Percentiles rank a stretch among this genome's conserved stretches.
Evolutionary conservation across 2,113 vertebrate species (phyloP).

Genomic region (Todiramphus saurophagus): DNA sequence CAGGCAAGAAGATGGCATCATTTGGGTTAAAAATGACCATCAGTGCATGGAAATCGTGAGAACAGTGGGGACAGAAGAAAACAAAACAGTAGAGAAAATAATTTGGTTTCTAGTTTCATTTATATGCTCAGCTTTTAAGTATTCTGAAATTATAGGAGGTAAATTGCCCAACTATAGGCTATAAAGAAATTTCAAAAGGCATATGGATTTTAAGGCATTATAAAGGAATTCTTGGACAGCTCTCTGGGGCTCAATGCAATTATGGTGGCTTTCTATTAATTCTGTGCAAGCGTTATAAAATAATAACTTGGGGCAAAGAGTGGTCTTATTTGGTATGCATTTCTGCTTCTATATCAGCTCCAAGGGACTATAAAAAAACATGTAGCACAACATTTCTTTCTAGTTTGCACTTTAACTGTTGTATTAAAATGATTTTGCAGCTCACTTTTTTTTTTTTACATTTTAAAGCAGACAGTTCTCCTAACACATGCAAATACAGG

Average conservation of each 20-base stretch:
- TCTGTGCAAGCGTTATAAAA: constrained; percentile 21
- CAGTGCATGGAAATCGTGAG: background rate
- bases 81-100: background rate
- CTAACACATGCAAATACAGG: background rate
- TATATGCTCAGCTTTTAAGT: background rate
- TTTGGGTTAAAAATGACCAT: background rate
- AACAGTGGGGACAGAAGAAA: background rate
- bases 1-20: background rate
- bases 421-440: background rate
- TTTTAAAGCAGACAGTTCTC: background rate
- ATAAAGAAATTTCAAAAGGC: constrained; percentile 2
- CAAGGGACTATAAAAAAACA: background rate
- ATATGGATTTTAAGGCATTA: constrained; percentile 15
- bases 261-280: constrained; percentile 40
- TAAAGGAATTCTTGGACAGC: constrained; percentile 40
- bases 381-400: background rate
- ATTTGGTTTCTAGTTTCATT: background rate
- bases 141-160: background rate
- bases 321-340: background rate
- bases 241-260: background rate
- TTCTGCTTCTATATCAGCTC: background rate
- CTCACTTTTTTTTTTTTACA: background rate
- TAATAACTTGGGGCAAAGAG: constrained; percentile 6
- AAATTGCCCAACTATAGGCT: constrained; percentile 1
- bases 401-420: background rate